Percentiles rank a stretch among this genome's conserved stretches.
phyloP scores from a whole-genome alignment of 1,140 invertebrate species.

The Muscidifurax raptorellus region DNA sequence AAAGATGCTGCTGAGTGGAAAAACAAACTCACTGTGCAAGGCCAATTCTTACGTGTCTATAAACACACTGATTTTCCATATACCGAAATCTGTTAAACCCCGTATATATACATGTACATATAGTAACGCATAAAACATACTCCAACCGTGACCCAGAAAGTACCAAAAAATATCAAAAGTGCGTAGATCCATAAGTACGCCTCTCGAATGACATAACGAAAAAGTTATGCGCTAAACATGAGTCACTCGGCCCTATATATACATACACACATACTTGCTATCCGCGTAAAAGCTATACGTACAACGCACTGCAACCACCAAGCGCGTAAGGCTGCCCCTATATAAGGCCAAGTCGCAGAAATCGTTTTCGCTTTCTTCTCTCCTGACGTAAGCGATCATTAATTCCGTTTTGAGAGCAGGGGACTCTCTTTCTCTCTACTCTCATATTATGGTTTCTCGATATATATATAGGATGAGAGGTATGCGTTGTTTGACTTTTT shows the following conservation, averaged over 20 bases:
- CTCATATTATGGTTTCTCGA: neutral
- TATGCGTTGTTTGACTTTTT: neutral
- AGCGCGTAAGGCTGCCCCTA: neutral
- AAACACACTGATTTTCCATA: no score
- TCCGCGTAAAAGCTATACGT: neutral
- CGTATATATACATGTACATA: no score
- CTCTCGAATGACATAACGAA: conserved; percentile 62
- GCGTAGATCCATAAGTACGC: neutral
- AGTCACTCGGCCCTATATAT: conserved; percentile 52
- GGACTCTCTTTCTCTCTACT: neutral
- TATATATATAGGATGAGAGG: neutral
- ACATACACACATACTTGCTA: neutral
- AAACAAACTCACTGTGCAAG: no score
- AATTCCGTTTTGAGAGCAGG: neutral
- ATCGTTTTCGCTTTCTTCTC: conserved; percentile 30
- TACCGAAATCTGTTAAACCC: no score
- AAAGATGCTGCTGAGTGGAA: no score
- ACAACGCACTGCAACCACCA: neutral
- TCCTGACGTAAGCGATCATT: neutral
- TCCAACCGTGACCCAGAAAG: neutral
- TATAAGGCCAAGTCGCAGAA: conserved; percentile 28
- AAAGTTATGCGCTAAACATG: conserved; percentile 61
- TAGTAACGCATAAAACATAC: no score
- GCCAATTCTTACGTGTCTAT: no score
- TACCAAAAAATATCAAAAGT: neutral